Evolutionary conservation across 2,888 invertebrate species (phyloP).

Genomic region (Lepidochitona cinerea): DNA sequence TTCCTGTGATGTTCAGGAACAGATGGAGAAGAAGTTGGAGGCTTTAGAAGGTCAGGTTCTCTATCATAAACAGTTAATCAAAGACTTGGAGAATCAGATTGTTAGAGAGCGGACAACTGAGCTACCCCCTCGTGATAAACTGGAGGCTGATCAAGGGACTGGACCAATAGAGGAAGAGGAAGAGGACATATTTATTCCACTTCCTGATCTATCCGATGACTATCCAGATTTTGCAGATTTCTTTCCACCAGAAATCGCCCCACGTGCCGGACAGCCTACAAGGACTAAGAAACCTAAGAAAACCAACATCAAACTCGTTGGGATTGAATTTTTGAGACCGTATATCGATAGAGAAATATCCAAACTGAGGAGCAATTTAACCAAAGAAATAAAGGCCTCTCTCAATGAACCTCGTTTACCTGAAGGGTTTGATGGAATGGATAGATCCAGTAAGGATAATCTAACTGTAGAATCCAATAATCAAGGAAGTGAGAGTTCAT

Average conservation of each 20-base stretch:
- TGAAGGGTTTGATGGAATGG: background rate
- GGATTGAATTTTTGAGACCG: background rate
- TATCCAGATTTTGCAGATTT: background rate
- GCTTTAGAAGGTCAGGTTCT: background rate
- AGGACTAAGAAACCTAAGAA: background rate
- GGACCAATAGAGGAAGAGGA: background rate
- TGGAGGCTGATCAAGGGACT: background rate
- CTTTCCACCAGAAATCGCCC: background rate
- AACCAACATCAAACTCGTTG: background rate
- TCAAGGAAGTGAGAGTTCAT: background rate
- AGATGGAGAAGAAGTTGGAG: background rate
- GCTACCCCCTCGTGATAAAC: background rate
- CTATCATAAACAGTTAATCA: background rate
- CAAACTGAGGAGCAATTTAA: background rate
- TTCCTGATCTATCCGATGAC: background rate
- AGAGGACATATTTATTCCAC: no score
- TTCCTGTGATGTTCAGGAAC: conserved; percentile 6
- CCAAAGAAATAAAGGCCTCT: background rate
- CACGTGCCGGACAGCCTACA: background rate
- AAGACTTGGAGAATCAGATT: background rate
- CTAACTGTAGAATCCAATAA: background rate
- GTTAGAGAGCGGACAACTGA: background rate
- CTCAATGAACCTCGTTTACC: background rate
- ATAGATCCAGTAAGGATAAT: background rate
- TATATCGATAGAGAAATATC: background rate